Conservation (phyloP, 2,113 vertebrate species). For the Origma solitaria region DNA sequence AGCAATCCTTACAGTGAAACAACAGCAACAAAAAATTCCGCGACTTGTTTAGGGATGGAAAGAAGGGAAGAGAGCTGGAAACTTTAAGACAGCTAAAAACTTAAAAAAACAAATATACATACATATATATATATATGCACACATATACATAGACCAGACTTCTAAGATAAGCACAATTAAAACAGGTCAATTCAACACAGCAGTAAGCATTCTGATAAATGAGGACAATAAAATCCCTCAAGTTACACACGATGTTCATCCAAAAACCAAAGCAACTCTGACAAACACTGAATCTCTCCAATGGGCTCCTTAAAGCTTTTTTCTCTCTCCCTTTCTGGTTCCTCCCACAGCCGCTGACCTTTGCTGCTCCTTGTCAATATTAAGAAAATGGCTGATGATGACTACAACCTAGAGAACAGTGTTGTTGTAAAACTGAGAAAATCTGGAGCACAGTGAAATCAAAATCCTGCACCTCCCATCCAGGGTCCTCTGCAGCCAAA, state of each 20-base stretch:
- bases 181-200: not conserved
- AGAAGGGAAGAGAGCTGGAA: not conserved
- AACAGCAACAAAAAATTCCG: not conserved
- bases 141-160: not conserved
- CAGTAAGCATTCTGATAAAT: not conserved
- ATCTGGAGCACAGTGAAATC: not conserved
- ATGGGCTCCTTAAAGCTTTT: not conserved
- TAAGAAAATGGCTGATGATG: not conserved
- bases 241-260: not conserved
- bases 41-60: not conserved
- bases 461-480: not conserved
- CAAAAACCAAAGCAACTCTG: not conserved
- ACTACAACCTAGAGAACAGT: not conserved
- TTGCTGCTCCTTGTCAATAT: not conserved
- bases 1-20: not conserved
- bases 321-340: not conserved
- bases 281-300: not conserved
- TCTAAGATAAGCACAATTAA: not conserved
- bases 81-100: not conserved
- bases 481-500: not conserved
- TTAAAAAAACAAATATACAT: not conserved
- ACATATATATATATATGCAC: not conserved
- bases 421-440: not conserved
- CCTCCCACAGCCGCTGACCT: not conserved
- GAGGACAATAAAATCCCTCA: not conserved